Evolutionary conservation across 2,113 vertebrate genomes (phyloP), one percentile per base, ranked within the genome.

Genomic region (Phoxinus phoxinus): DNA sequence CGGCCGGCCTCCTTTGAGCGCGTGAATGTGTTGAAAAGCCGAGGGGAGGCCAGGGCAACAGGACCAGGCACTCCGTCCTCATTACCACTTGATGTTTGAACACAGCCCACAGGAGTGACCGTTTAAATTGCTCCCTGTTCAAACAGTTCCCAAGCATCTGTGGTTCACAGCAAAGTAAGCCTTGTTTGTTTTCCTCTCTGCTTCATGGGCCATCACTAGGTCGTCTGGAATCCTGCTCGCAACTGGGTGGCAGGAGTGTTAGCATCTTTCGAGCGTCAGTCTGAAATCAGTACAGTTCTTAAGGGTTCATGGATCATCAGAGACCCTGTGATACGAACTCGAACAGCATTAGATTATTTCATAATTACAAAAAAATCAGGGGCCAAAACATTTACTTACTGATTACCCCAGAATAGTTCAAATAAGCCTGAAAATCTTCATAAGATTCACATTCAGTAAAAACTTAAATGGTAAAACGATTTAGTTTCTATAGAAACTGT

Each of bases 141-240:
- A 90, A 90, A 90, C 88, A 90, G 84, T 85, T 86, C 71, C 85
- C 85, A 84, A 86, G 87, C 88, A 88, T 89, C 86, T 88, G 89
- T 81, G 87, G 83, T 86, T 86, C 87, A 90, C 85, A 84, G 85
- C 83, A 79, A 87, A 88, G 87, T 74, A 65, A 37, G 84, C 51
- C 87, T 48, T 90, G 90, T 91, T 90, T 90, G 86, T 89, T 91
- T 90, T 91, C 67, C 86, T 89, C 87, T 86, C 87, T 72, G 84
- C 69, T 86, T 88, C 82, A 83, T 77, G 86, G 86, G 86, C 83
- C 71, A 77, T 84, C 87, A 83, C 81, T 77, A 84, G 90, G 88
- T 86, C 77, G 78, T 79, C 76, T 35, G 79, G 67, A 89, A 86
- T 86, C 84, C 75, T 59, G 82, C 81, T 83, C 46, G 23, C 73